These are phyloP conservation scores for Teleiodes luculella DNA, from an alignment of 2,888 invertebrate genomes.

Conservation along the genomic window DNA sequence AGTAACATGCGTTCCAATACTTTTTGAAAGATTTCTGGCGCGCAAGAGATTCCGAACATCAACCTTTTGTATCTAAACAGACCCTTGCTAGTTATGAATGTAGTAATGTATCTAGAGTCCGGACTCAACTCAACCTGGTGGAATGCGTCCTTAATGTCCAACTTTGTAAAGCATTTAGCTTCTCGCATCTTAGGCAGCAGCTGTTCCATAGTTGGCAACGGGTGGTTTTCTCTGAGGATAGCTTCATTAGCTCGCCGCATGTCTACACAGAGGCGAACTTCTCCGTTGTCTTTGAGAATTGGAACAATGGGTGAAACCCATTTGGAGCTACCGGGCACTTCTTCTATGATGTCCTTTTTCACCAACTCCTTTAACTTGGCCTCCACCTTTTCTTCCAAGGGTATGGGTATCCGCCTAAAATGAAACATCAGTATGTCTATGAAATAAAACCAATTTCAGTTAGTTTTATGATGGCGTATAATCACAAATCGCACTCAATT, in stretches of 20 bases:
- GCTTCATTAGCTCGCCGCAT: slow-evolving; percentile 14
- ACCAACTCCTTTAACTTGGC: slow-evolving; percentile 21
- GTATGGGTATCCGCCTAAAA: not conserved
- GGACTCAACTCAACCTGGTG: slow-evolving; percentile 24
- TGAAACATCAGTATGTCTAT: too few relatives aligned
- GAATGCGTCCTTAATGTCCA: slow-evolving; percentile 34
- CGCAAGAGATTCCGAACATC: slow-evolving; percentile 29
- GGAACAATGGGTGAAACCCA: too few relatives aligned
- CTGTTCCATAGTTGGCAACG: slow-evolving; percentile 20
- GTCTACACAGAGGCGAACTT: slow-evolving; percentile 8
- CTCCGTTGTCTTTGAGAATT: slow-evolving; percentile 19
- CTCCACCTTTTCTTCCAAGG: slow-evolving; percentile 22
- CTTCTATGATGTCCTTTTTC: slow-evolving; percentile 24
- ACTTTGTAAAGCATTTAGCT: slow-evolving; percentile 33
- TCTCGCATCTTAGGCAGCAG: slow-evolving; percentile 18
- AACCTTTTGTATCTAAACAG: slow-evolving; percentile 46
- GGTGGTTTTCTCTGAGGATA: too few relatives aligned
- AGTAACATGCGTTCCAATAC: slow-evolving; percentile 38
- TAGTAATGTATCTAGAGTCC: slow-evolving; percentile 35
- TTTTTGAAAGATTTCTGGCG: slow-evolving; percentile 45
- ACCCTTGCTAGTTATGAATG: slow-evolving; percentile 43
- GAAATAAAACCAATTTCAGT: too few relatives aligned
- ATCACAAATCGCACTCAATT: too few relatives aligned
- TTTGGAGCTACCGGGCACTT: slow-evolving; percentile 17
- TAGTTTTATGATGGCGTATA: too few relatives aligned